A percentile compares a stretch with the other conserved stretches of the same genome.
Evolutionary conservation across 1,140 invertebrate species (phyloP).

Genomic region (Drosophila lowei): DNA sequence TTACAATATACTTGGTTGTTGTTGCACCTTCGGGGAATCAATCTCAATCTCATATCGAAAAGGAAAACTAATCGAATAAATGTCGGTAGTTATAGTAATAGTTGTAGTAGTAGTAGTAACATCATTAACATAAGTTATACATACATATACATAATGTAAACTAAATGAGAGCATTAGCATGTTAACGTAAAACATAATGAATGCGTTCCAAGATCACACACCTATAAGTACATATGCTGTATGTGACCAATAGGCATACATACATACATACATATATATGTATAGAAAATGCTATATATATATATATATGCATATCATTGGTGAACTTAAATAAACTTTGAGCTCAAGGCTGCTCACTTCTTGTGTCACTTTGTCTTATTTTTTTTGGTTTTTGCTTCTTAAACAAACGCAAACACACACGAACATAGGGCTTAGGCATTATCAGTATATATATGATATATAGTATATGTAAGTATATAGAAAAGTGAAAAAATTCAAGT

Average conservation of each 20-base stretch:
- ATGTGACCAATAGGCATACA: constrained; percentile 41
- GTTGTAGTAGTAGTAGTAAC: constrained; percentile 46
- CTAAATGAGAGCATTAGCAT: constrained; percentile 57
- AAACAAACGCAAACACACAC: constrained; percentile 69
- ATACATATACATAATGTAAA: constrained; percentile 55
- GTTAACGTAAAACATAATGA: constrained; percentile 58
- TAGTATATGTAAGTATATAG: constrained; percentile 58
- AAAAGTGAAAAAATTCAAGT: constrained; percentile 52
- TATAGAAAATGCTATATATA: constrained; percentile 51
- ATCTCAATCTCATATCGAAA: constrained; percentile 57
- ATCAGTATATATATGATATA: constrained; percentile 42
- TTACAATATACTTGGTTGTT: constrained; percentile 41
- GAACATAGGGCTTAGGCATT: constrained; percentile 67
- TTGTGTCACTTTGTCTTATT: constrained; percentile 24
- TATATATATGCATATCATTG: constrained; percentile 26
- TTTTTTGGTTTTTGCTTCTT: constrained; percentile 63
- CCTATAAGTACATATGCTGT: constrained; percentile 52
- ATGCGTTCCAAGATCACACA: constrained; percentile 56
- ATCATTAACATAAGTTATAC: constrained; percentile 58
- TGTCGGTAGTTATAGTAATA: constrained; percentile 35
- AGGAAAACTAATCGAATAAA: constrained; percentile 55
- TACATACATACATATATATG: constrained; percentile 11
- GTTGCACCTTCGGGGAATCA: constrained; percentile 37
- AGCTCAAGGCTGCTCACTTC: constrained; percentile 61
- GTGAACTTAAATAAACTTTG: constrained; percentile 54